Evolutionary conservation across 2,797 vertebrate genomes (phyloP), one percentile per base, ranked within the genome.

Genomic region (Phoebastria nigripes): DNA sequence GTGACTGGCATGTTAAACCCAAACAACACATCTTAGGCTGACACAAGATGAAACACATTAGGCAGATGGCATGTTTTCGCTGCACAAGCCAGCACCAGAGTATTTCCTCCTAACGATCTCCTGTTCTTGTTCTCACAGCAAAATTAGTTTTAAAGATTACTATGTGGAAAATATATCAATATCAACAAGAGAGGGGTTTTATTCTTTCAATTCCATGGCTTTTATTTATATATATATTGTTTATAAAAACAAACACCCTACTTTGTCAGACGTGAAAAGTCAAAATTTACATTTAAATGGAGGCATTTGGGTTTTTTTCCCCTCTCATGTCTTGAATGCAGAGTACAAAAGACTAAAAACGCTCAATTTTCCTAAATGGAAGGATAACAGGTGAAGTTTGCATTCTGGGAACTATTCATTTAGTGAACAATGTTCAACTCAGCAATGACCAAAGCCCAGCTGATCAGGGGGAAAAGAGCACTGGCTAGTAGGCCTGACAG

Each of bases 201-300:
- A 67, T 94, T 94, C 59, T 95, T 92, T 90, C 89, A 51, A 17
- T 95, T 90, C 66, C 62, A 37, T 28, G 59, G 61, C 3, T 89
- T 94, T 88, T 94, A 95, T 96, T 81, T 94, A 49, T 79, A 78
- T 81, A 84, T 89, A 87, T 92, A 77, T 84, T 42, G 80, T 93
- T 96, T 87, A 92, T 82, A 93, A 92, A 96, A 91, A 95, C 89
- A 95, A 96, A 96, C 78, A 93, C 90, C 82, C 71, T 91, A 93
- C 80, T 94, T 97, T 86, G 82, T 93, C 91, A 95, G 81, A 95
- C 3, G 31, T 93, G 83, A 97, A 97, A 97, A 97, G 95, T 96
- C 93, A 97, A 96, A 95, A 97, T 97, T 96, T 97, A 94, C 95
- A 97, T 97, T 96, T 97, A 97, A 97, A 97, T 96, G 82, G 95